A percentile compares a stretch with the other conserved stretches of the same genome.
Conservation (phyloP, 1,140 invertebrate species). For the Temnothorax curvispinosus region DNA sequence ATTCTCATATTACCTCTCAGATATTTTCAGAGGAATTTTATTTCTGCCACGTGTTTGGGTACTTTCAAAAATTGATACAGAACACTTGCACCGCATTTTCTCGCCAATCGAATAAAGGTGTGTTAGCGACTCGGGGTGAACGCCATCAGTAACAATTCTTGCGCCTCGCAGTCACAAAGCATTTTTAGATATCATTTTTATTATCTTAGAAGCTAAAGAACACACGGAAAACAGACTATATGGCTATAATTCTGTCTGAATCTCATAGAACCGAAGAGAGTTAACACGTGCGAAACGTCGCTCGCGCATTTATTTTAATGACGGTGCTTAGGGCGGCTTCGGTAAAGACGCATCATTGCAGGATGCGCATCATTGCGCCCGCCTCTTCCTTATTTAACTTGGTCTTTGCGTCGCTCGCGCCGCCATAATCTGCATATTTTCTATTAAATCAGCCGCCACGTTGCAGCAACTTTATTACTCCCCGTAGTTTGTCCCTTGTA, state of each 20-base stretch:
- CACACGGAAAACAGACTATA: not conserved
- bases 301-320: conserved; percentile 48
- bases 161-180: not conserved
- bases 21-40: conserved; percentile 42
- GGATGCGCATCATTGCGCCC: conserved; percentile 30
- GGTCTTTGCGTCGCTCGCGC: conserved; percentile 33
- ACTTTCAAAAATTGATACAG: conserved; percentile 18
- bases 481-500: conserved; percentile 57
- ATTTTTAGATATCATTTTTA: not conserved
- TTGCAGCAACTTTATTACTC: conserved; percentile 60
- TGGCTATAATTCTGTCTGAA: not conserved
- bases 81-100: conserved; percentile 10
- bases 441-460: conserved; percentile 57
- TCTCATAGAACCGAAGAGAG: not conserved
- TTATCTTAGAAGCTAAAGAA: not conserved
- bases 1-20: conserved; percentile 12
- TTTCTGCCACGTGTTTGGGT: conserved; percentile 34
- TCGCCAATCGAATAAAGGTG: not conserved
- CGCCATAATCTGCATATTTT: conserved; percentile 59
- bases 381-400: conserved; percentile 53
- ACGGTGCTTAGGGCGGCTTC: conserved; percentile 28
- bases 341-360: conserved; percentile 6
- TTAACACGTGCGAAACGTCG: conserved; percentile 35
- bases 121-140: not conserved
- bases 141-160: not conserved